Evolutionary conservation across 23 tunicate genomes (phyloP).

Genomic region (Clavelina lepadiformis): DNA sequence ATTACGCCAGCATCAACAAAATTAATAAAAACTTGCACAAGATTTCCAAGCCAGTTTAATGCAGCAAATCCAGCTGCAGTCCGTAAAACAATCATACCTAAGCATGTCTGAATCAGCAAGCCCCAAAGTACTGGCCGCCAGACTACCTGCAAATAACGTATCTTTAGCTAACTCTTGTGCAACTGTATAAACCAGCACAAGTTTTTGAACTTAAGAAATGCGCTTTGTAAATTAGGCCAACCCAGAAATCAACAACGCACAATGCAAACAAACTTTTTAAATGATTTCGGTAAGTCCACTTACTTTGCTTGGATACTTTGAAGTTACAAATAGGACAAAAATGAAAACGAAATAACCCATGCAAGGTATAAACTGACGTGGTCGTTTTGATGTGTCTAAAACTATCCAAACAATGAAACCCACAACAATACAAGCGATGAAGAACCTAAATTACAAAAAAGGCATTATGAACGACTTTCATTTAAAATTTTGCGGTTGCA

Average conservation of each 20-base stretch:
- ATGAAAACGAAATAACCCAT: constrained; percentile 30
- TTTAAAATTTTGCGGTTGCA: too few relatives aligned
- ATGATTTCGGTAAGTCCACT: too few relatives aligned
- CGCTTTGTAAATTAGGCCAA: background rate
- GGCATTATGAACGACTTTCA: too few relatives aligned
- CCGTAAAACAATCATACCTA: constrained; percentile 72
- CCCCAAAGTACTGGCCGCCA: constrained; percentile 95
- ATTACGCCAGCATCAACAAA: constrained; percentile 68
- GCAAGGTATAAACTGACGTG: constrained; percentile 30
- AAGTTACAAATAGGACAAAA: constrained; percentile 19
- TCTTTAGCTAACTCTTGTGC: too few relatives aligned
- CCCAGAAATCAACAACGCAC: too few relatives aligned
- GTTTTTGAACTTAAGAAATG: too few relatives aligned
- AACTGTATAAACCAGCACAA: too few relatives aligned
- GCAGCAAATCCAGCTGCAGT: constrained; percentile 79
- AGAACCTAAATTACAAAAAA: background rate
- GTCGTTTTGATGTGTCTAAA: constrained; percentile 43
- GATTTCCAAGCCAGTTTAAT: constrained; percentile 87
- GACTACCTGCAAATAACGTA: constrained; percentile 28
- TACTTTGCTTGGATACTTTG: constrained; percentile 13
- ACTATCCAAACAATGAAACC: constrained; percentile 26
- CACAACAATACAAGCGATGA: background rate
- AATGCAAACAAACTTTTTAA: constrained; percentile 5
- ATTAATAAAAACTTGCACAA: constrained; percentile 78
- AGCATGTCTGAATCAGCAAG: constrained; percentile 53